Percentiles rank a stretch among this genome's conserved stretches.
Conservation (phyloP, 2,888 invertebrate species). For the Mantis religiosa region DNA sequence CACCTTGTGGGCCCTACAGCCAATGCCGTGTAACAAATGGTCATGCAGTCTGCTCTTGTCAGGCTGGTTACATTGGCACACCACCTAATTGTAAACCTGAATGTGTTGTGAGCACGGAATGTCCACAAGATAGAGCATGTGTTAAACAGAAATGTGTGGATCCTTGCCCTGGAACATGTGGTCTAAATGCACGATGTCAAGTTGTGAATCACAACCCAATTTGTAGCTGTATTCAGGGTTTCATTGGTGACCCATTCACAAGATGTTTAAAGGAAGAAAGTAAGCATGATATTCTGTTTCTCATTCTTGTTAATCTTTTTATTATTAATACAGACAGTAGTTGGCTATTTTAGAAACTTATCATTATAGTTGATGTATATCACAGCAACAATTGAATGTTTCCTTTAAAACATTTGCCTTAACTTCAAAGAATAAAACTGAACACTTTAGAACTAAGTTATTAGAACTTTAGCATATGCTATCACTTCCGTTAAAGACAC, state of each 20-base stretch:
- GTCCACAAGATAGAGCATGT: conserved; percentile 62
- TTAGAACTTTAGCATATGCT: too few relatives aligned
- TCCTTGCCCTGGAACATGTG: conserved; percentile 70
- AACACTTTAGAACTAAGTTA: too few relatives aligned
- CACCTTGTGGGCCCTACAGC: conserved; percentile 80
- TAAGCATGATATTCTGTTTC: conserved; percentile 19
- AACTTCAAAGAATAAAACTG: too few relatives aligned
- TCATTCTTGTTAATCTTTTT: neutral
- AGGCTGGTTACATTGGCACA: conserved; percentile 58
- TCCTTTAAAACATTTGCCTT: too few relatives aligned
- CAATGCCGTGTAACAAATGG: conserved; percentile 68
- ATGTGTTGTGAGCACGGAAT: conserved; percentile 68
- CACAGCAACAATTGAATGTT: neutral
- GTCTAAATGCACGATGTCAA: conserved; percentile 65
- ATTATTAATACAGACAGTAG: neutral
- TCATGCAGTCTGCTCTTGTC: conserved; percentile 68
- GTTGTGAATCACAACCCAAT: conserved; percentile 70
- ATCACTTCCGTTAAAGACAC: too few relatives aligned
- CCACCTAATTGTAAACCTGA: conserved; percentile 71
- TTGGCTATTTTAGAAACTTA: neutral
- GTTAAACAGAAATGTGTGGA: conserved; percentile 64
- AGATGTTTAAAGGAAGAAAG: conserved; percentile 45
- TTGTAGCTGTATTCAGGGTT: conserved; percentile 60
- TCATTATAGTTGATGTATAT: neutral
- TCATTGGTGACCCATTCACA: conserved; percentile 63